Conservation (phyloP, 2,888 invertebrate genomes). For the Galerucella nymphaeae region DNA sequence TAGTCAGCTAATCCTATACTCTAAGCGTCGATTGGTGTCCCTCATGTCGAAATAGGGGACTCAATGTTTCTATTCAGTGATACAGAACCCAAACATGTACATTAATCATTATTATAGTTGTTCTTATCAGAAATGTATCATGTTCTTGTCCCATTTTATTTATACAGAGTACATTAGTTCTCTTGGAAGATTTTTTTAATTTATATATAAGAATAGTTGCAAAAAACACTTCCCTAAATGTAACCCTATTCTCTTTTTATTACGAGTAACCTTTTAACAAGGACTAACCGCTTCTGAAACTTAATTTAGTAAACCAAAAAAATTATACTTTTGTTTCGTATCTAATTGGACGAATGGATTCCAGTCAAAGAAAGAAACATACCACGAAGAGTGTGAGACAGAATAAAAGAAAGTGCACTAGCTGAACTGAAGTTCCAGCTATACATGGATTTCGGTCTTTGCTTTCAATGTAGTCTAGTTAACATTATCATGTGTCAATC, state of each 20-base stretch:
- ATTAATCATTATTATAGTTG: constrained; percentile 42
- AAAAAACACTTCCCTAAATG: background rate
- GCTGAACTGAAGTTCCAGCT: constrained; percentile 54
- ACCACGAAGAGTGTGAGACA: constrained; percentile 48
- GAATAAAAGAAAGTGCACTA: constrained; percentile 52
- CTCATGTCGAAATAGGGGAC: constrained; percentile 42
- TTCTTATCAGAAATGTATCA: constrained; percentile 17
- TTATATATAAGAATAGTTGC: background rate
- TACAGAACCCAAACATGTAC: constrained; percentile 49
- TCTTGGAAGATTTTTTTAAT: background rate
- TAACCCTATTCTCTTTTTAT: background rate
- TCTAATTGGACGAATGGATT: constrained; percentile 56
- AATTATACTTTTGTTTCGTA: constrained; percentile 43
- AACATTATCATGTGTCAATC: too few species aligned
- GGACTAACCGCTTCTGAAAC: constrained; percentile 36
- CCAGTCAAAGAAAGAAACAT: constrained; percentile 52
- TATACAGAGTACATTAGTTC: too few species aligned
- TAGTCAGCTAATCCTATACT: constrained; percentile 62
- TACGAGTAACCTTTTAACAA: constrained; percentile 18
- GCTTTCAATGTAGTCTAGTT: too few species aligned
- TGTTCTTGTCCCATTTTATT: background rate
- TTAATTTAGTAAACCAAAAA: constrained; percentile 48
- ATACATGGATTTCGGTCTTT: too few species aligned
- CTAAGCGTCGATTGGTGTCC: constrained; percentile 55
- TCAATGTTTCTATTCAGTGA: constrained; percentile 46